Percentiles rank a stretch among this genome's conserved stretches.
Evolutionary conservation across 2,113 vertebrate species (phyloP).

Genomic region (Chionis minor): DNA sequence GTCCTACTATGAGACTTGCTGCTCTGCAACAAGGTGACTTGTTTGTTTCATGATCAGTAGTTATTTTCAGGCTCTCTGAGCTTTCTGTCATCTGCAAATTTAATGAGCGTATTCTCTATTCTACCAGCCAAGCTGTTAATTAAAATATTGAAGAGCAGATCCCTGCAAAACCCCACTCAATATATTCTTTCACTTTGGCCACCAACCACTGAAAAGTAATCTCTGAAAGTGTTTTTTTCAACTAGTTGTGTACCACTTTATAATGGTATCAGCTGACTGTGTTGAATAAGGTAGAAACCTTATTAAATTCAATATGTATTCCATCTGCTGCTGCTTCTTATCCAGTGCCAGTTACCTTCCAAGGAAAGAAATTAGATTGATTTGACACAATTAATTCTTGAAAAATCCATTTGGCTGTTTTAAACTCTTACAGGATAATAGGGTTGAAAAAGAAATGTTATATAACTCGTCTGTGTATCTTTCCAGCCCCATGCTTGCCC

Average conservation of each 20-base stretch:
- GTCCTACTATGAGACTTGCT: background rate
- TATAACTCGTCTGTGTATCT: background rate
- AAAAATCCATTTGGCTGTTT: conserved; percentile 23
- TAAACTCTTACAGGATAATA: background rate
- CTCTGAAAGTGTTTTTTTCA: background rate
- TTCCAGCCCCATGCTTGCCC: background rate
- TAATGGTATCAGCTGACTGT: background rate
- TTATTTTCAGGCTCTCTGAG: background rate
- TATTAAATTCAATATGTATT: conserved; percentile 6
- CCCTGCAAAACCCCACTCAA: background rate
- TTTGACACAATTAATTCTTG: conserved; percentile 29
- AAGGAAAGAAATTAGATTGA: conserved; percentile 17
- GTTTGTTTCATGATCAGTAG: background rate
- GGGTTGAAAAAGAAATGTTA: background rate
- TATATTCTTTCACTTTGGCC: background rate
- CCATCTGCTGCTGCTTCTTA: conserved; percentile 10
- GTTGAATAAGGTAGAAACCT: background rate
- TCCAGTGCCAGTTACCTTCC: background rate
- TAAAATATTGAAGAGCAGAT: conserved; percentile 34
- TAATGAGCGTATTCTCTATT: background rate
- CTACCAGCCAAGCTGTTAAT: background rate
- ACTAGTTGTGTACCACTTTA: background rate
- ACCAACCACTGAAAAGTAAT: background rate
- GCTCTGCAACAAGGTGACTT: background rate
- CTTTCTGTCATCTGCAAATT: conserved; percentile 9